A percentile compares a stretch with the other conserved stretches of the same genome.
Conservation (phyloP, 2,797 vertebrate species). For the Sternotherus odoratus region DNA sequence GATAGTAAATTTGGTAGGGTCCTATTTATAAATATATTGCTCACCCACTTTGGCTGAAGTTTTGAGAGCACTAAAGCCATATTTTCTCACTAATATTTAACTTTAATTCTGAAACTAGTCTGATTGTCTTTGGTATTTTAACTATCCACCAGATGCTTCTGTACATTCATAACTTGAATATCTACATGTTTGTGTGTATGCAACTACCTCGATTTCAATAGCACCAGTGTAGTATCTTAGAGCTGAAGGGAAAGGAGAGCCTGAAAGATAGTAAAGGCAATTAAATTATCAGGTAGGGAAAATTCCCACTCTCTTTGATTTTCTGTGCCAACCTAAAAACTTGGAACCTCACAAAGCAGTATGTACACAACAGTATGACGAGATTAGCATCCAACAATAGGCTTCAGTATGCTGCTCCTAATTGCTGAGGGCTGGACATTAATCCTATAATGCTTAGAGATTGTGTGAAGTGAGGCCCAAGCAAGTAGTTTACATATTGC, state of each 20-base stretch:
- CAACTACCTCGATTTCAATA: neutral
- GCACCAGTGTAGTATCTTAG: neutral
- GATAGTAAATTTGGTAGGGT: too few species aligned
- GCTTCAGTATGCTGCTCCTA: neutral
- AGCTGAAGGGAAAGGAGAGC: neutral
- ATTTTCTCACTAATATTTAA: neutral
- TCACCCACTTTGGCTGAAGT: rapidly evolving
- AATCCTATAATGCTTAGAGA: neutral
- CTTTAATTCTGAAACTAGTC: neutral
- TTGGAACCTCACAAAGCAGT: neutral
- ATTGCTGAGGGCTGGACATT: neutral
- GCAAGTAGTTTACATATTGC: neutral
- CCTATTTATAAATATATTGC: neutral
- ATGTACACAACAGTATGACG: neutral
- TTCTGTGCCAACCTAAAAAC: neutral
- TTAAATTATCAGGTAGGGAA: neutral
- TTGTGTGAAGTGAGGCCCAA: constrained; percentile 7
- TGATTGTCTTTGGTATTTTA: neutral
- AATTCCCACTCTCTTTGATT: neutral
- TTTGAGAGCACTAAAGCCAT: neutral
- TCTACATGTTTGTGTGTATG: neutral
- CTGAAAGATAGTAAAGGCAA: neutral
- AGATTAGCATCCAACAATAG: neutral
- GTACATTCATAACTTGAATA: neutral
- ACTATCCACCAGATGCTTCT: neutral